These are phyloP conservation scores for Acyrthosiphon pisum DNA, from an alignment of 1,140 invertebrate species.

Conservation along the genomic window DNA sequence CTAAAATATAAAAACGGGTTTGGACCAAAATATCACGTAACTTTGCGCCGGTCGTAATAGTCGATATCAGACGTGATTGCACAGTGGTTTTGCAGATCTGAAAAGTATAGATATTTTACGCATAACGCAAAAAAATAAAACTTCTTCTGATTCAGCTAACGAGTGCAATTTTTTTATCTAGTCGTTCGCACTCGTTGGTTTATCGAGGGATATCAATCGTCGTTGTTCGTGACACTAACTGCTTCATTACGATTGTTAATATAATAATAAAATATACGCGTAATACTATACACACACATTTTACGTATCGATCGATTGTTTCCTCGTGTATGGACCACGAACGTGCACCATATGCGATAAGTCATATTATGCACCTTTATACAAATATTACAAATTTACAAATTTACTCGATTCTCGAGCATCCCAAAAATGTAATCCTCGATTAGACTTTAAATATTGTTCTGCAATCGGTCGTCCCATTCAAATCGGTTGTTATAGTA, in stretches of 20 bases:
- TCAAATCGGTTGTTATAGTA: no score
- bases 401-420: not conserved
- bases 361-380: not conserved
- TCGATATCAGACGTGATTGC: not conserved
- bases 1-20: not conserved
- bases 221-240: not conserved
- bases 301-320: not conserved
- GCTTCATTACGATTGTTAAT: not conserved
- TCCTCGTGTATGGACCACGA: not conserved
- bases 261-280: not conserved
- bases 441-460: not conserved
- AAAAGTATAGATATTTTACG: not conserved
- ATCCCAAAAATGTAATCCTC: not conserved
- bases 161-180: not conserved
- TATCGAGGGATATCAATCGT: not conserved
- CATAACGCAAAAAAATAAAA: not conserved
- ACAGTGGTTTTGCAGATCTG: not conserved
- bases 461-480: not conserved
- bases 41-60: not conserved
- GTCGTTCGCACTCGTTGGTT: not conserved
- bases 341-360: not conserved
- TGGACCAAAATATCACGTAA: not conserved
- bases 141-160: not conserved
- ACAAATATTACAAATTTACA: not conserved
- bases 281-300: not conserved